Percentiles rank a stretch among this genome's conserved stretches.
phyloP scores from a whole-genome alignment of 2,888 invertebrate genomes.

The Diploptera punctata region DNA sequence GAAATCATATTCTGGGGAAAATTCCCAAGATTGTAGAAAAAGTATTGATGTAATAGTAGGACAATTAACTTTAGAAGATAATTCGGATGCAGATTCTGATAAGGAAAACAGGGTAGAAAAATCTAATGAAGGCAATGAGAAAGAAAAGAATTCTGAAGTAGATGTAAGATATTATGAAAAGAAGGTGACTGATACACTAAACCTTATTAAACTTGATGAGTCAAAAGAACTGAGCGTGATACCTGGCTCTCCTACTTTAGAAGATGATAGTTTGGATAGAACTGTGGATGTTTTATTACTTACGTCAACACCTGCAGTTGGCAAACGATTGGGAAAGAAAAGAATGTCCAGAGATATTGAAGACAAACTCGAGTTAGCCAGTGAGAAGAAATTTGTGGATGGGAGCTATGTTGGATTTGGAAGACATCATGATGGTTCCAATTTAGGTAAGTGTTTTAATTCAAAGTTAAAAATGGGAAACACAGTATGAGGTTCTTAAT shows the following conservation, averaged over 20 bases:
- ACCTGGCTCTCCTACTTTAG: not conserved
- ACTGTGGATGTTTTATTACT: not conserved
- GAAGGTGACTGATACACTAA: not conserved
- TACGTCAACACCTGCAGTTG: constrained; percentile 31
- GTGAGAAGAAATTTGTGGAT: constrained; percentile 44
- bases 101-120: not conserved
- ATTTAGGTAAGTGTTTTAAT: constrained; percentile 49
- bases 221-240: not conserved
- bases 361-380: constrained; percentile 11
- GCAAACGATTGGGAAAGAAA: constrained; percentile 6
- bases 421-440: constrained; percentile 52
- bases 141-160: not conserved
- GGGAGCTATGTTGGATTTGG: constrained; percentile 53
- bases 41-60: not conserved
- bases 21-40: not conserved
- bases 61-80: not conserved
- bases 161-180: constrained; percentile 3
- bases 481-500: too few species aligned
- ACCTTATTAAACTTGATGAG: not conserved
- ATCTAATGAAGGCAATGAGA: not conserved
- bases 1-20: constrained; percentile 3
- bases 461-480: too few species aligned
- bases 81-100: not conserved
- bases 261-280: constrained; percentile 11
- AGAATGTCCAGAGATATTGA: constrained; percentile 27